Evolutionary conservation across 2,888 invertebrate genomes (phyloP).

Genomic region (Thera obeliscata): DNA sequence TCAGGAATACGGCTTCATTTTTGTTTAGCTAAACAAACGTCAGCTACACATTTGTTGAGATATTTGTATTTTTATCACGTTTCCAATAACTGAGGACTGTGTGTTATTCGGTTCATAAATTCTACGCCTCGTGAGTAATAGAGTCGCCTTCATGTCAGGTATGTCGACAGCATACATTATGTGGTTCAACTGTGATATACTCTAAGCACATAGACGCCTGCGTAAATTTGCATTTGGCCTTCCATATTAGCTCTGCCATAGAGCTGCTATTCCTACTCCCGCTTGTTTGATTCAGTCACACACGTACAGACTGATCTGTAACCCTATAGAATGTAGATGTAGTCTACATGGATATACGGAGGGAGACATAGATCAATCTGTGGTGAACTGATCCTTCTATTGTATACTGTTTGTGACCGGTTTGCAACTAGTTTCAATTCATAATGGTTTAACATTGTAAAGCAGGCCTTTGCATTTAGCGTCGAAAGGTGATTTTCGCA

Average conservation of each 20-base stretch:
- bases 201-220: constrained; percentile 32
- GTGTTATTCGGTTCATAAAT: constrained; percentile 77
- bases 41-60: constrained; percentile 41
- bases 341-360: constrained; percentile 20
- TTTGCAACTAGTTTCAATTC: constrained; percentile 25
- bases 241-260: constrained; percentile 28
- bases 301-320: constrained; percentile 24
- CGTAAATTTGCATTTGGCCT: constrained; percentile 25
- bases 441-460: background rate
- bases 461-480: too few relatives aligned
- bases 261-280: constrained; percentile 33
- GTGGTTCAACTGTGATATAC: constrained; percentile 58
- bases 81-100: constrained; percentile 74
- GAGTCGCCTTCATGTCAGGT: constrained; percentile 69
- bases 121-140: constrained; percentile 70
- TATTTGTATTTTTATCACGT: constrained; percentile 73
- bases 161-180: constrained; percentile 74
- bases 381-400: constrained; percentile 23
- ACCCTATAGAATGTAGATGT: constrained; percentile 13
- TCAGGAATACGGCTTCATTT: constrained; percentile 2
- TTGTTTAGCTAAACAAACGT: constrained; percentile 20
- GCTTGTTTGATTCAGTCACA: constrained; percentile 28
- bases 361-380: constrained; percentile 32
- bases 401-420: constrained; percentile 15
- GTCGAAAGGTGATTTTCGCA: too few relatives aligned